Evolutionary conservation across 2,113 vertebrate species (phyloP).

Genomic region (Cyanoderma ruficeps): DNA sequence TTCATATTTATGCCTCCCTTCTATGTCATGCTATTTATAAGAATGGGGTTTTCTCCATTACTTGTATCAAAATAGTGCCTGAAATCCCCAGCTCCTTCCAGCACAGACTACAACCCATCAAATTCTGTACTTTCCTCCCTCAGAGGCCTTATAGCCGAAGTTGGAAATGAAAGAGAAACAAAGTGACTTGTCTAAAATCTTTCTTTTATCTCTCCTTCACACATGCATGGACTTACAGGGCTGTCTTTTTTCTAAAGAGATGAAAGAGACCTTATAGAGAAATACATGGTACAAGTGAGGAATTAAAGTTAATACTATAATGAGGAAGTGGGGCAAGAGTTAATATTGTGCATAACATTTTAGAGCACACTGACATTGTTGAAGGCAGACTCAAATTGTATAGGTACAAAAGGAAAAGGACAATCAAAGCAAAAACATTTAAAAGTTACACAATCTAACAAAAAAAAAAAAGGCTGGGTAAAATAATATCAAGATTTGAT

Average conservation of each 20-base stretch:
- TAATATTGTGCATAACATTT: not conserved
- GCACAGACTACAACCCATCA: not conserved
- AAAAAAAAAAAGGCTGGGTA: not conserved
- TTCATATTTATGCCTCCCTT: not conserved
- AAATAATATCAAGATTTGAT: not conserved
- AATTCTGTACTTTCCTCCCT: not conserved
- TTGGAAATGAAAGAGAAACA: not conserved
- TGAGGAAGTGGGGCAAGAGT: not conserved
- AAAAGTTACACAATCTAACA: not conserved
- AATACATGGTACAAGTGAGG: not conserved
- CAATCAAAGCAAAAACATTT: not conserved
- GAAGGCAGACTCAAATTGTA: not conserved
- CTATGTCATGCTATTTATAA: not conserved
- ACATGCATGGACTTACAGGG: not conserved
- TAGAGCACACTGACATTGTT: not conserved
- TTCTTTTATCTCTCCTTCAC: not conserved
- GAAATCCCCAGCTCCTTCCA: not conserved
- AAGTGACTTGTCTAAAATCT: not conserved
- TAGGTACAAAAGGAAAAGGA: not conserved
- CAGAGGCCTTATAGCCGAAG: not conserved
- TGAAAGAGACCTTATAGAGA: not conserved
- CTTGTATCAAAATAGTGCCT: not conserved
- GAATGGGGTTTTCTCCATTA: not conserved
- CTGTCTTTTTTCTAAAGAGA: not conserved
- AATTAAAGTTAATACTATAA: not conserved